Evolutionary conservation across 2,113 vertebrate species (phyloP).

Genomic region (Hemiprocne comata): DNA sequence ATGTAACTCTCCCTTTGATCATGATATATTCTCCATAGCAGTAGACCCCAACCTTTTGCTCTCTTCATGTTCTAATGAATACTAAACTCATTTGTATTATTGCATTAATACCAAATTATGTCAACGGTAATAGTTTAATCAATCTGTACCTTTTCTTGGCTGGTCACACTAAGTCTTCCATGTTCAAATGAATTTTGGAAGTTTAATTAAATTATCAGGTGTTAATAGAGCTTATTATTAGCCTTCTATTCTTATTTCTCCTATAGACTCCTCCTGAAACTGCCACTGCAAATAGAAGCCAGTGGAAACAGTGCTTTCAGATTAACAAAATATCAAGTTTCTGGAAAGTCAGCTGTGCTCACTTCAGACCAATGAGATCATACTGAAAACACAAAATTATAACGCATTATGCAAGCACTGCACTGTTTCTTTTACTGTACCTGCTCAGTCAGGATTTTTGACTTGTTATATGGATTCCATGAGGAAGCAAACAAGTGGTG

Average conservation of each 20-base stretch:
- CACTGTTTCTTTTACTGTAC: background rate
- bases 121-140: background rate
- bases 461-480: background rate
- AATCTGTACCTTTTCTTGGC: background rate
- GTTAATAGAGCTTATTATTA: background rate
- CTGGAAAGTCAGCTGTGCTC: background rate
- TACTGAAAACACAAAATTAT: background rate
- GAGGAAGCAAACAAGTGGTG: background rate
- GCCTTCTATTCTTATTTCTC: background rate
- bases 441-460: background rate
- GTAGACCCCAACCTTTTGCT: background rate
- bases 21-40: background rate
- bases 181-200: background rate
- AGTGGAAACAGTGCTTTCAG: background rate
- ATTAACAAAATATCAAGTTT: background rate
- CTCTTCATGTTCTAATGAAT: background rate
- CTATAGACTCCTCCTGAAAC: background rate
- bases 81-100: background rate
- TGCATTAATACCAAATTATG: background rate
- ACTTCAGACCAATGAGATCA: background rate
- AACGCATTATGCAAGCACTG: background rate
- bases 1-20: background rate
- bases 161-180: background rate
- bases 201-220: slow-evolving; percentile 2
- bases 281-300: background rate